Percentiles rank a stretch among this genome's conserved stretches.
Evolutionary conservation across 1,140 invertebrate genomes (phyloP).

Genomic region (Atta texana): DNA sequence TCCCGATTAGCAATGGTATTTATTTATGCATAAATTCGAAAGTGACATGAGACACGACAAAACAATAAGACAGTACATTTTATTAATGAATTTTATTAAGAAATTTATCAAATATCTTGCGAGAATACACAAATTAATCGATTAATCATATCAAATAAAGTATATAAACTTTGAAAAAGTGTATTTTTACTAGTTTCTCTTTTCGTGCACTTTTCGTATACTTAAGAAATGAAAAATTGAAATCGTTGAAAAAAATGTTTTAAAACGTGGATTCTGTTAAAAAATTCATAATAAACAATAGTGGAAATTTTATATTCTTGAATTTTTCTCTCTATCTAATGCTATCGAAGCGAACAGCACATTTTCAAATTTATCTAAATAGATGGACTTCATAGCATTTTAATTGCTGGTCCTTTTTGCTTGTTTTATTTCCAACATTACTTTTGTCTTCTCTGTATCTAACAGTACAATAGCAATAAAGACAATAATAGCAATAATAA

Average conservation of each 20-base stretch:
- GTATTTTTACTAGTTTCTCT: background rate
- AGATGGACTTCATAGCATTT: no score
- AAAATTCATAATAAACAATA: background rate
- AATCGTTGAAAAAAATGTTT: background rate
- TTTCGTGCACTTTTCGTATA: background rate
- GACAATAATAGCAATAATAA: no score
- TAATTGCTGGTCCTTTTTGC: no score
- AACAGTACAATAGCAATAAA: no score
- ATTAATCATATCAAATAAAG: conserved; percentile 34
- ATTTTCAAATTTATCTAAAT: no score
- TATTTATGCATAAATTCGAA: conserved; percentile 27
- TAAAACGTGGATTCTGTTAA: background rate
- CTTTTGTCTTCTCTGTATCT: no score
- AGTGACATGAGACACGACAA: conserved; percentile 29
- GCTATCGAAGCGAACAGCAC: background rate
- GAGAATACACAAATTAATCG: conserved; percentile 24
- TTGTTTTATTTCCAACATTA: no score
- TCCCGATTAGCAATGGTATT: conserved; percentile 5
- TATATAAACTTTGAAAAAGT: background rate
- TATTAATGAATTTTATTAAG: conserved; percentile 36
- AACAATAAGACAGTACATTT: conserved; percentile 9
- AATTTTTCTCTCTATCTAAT: background rate
- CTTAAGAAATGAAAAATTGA: background rate
- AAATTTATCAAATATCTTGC: conserved; percentile 12
- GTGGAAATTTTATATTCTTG: background rate